Evolutionary conservation across 2,888 invertebrate genomes (phyloP).

Genomic region (Amphipoea oculea): DNA sequence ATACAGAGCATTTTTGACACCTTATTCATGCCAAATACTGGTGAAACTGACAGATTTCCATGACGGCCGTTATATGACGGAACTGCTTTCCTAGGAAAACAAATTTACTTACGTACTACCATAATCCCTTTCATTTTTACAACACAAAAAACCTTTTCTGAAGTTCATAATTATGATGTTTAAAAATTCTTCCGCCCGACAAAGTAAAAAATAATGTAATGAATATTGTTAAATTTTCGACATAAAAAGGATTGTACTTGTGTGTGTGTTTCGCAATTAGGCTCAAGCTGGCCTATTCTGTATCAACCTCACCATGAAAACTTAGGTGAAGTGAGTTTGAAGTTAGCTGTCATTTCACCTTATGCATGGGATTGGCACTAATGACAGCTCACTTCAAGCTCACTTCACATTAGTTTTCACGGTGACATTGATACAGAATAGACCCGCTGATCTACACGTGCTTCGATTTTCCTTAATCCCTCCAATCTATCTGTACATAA

Average conservation of each 20-base stretch:
- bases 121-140: neutral
- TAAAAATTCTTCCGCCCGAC: neutral
- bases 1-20: neutral
- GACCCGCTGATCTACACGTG: neutral
- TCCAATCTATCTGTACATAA: slow-evolving; percentile 12
- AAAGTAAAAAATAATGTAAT: neutral
- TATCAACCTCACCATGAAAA: neutral
- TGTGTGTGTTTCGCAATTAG: neutral
- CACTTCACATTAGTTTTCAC: neutral
- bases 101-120: neutral
- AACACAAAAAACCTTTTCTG: neutral
- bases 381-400: neutral
- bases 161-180: neutral
- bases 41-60: too few species aligned
- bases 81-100: too few species aligned
- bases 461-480: neutral
- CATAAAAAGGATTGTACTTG: neutral
- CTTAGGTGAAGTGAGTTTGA: neutral
- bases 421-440: neutral
- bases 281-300: neutral
- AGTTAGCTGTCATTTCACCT: neutral
- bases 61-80: too few species aligned
- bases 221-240: neutral
- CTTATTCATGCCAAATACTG: too few species aligned
- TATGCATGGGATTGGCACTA: neutral